A percentile compares a stretch with the other conserved stretches of the same genome.
Evolutionary conservation across 2,113 vertebrate species (phyloP).

Genomic region (Plecturocebus donacophilus): DNA sequence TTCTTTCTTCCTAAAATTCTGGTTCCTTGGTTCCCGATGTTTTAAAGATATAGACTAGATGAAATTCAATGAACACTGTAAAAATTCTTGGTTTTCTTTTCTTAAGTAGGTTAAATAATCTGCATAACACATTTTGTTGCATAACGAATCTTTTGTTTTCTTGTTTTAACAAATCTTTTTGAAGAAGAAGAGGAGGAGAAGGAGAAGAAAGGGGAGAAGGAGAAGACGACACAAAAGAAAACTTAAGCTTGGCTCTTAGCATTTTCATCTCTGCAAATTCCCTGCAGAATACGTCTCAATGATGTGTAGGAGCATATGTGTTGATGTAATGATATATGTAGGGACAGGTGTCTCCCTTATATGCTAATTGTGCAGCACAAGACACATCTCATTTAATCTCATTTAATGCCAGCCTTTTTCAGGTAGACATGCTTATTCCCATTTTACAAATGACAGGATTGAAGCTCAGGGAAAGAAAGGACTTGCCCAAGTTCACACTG

Average conservation of each 20-base stretch:
- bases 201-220: not conserved
- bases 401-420: not conserved
- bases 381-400: not conserved
- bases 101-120: not conserved
- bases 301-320: not conserved
- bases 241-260: not conserved
- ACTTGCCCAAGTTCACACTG: not conserved
- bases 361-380: no score
- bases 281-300: no score
- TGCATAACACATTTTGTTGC: not conserved
- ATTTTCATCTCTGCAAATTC: not conserved
- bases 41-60: not conserved
- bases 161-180: not conserved
- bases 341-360: not conserved
- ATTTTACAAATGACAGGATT: not conserved
- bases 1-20: not conserved
- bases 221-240: not conserved
- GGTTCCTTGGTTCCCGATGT: not conserved
- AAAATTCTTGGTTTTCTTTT: not conserved
- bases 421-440: not conserved
- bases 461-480: not conserved
- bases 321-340: not conserved
- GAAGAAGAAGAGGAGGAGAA: not conserved
- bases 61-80: not conserved
- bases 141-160: not conserved